Conservation (phyloP, 2,113 vertebrate genomes). For the Copsychus sechellarum region DNA sequence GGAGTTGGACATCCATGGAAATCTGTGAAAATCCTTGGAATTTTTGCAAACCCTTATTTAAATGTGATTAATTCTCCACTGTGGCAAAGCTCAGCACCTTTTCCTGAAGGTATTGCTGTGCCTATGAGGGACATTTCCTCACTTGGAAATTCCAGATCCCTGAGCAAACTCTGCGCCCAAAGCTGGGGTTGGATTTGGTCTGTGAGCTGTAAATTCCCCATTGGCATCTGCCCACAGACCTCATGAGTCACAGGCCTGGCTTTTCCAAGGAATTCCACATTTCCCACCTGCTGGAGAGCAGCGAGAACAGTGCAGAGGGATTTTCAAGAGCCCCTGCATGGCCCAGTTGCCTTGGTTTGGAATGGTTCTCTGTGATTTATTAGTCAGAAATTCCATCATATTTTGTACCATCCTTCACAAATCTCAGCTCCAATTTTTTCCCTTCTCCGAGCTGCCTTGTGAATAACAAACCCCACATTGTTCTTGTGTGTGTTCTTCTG, state of each 20-base stretch:
- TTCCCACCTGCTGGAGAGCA: background rate
- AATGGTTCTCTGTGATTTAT: background rate
- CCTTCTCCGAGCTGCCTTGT: background rate
- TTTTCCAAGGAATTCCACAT: background rate
- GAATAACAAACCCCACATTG: conserved; percentile 35
- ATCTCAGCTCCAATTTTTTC: background rate
- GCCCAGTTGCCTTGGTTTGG: background rate
- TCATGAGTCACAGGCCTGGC: background rate
- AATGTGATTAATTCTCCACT: background rate
- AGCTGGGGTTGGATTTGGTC: accelerated
- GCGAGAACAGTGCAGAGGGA: background rate
- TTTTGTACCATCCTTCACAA: background rate
- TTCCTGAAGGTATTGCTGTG: background rate
- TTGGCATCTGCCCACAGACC: accelerated
- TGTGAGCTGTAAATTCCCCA: background rate
- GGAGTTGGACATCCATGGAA: background rate
- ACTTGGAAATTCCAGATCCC: background rate
- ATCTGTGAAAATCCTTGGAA: background rate
- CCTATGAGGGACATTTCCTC: background rate
- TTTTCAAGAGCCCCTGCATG: background rate
- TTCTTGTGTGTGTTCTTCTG: conserved; percentile 27
- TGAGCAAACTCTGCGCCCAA: background rate
- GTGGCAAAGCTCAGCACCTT: background rate
- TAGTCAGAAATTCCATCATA: background rate
- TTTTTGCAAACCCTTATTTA: background rate